Evolutionary conservation across 2,797 vertebrate species (phyloP).

Genomic region (Austrolebias charrua): DNA sequence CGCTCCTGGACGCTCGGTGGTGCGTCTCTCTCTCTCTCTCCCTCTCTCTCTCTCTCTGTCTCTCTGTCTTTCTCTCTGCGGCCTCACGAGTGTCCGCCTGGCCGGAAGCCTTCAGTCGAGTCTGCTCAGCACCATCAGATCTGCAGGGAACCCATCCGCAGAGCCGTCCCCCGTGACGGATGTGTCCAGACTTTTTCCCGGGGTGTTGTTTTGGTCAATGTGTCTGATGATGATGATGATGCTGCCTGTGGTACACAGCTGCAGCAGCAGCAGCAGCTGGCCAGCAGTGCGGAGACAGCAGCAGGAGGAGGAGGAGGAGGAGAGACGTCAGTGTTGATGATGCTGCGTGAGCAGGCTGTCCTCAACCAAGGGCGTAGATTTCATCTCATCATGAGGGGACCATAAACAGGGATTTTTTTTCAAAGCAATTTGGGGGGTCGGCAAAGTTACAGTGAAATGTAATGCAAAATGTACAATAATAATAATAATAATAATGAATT

Average conservation of each 20-base stretch:
- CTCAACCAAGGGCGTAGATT: slow-evolving; percentile 25
- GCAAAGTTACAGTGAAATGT: too few species aligned
- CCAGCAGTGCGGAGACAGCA: slow-evolving; percentile 72
- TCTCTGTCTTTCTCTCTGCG: slow-evolving; percentile 35
- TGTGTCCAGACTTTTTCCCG: too few species aligned
- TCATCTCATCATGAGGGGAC: too few species aligned
- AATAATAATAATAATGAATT: too few species aligned
- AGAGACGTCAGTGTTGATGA: slow-evolving; percentile 54
- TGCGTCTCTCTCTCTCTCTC: background rate
- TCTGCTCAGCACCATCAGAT: slow-evolving; percentile 69
- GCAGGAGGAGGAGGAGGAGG: slow-evolving; percentile 21
- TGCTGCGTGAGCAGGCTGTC: slow-evolving; percentile 37
- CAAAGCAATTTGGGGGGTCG: too few species aligned
- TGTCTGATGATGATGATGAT: slow-evolving; percentile 51
- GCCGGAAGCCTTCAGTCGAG: slow-evolving; percentile 66
- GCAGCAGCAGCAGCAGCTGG: slow-evolving; percentile 42
- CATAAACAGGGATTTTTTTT: too few species aligned
- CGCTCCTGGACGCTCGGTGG: slow-evolving; percentile 44
- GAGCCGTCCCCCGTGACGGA: slow-evolving; percentile 19
- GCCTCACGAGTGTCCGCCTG: slow-evolving; percentile 64
- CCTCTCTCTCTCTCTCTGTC: too few species aligned
- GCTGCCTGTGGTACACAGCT: slow-evolving; percentile 61
- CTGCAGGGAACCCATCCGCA: slow-evolving; percentile 57
- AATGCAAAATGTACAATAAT: too few species aligned
- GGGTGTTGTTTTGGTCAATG: slow-evolving; percentile 21